phyloP scores from a whole-genome alignment of 2,113 vertebrate genomes.

The Lipophrys pholis region DNA sequence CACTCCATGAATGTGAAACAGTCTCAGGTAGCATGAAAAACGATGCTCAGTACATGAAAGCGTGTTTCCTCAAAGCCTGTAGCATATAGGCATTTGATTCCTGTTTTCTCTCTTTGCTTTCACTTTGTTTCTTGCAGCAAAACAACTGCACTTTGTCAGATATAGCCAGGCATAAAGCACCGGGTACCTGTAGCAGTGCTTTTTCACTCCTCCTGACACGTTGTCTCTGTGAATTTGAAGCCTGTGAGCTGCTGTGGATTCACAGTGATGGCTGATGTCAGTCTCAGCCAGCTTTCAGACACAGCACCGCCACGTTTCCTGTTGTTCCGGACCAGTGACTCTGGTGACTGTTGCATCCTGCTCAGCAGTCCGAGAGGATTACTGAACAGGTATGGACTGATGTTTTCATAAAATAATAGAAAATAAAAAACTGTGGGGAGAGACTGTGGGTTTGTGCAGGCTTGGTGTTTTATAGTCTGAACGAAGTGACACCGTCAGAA shows the following conservation, averaged over 20 bases:
- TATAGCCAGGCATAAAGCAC: slow-evolving; percentile 31
- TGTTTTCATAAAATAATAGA: background rate
- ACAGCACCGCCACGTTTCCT: slow-evolving; percentile 22
- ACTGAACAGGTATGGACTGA: slow-evolving; percentile 31
- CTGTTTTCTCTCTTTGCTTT: background rate
- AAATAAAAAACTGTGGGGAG: slow-evolving; percentile 11
- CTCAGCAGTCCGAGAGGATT: slow-evolving; percentile 34
- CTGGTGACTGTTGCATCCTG: slow-evolving; percentile 22
- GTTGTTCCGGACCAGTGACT: slow-evolving; percentile 53
- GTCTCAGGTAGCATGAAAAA: background rate
- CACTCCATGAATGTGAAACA: slow-evolving; percentile 30
- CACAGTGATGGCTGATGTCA: slow-evolving; percentile 33
- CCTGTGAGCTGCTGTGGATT: slow-evolving; percentile 26
- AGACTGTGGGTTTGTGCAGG: background rate
- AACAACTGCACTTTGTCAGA: slow-evolving; percentile 24
- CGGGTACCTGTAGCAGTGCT: slow-evolving; percentile 1
- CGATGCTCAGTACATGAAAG: background rate
- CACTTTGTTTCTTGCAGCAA: background rate
- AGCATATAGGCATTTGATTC: slow-evolving; percentile 17
- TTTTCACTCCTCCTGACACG: slow-evolving; percentile 43
- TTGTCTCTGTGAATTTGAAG: slow-evolving; percentile 41
- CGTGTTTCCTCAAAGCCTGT: slow-evolving; percentile 15
- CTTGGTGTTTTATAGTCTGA: background rate
- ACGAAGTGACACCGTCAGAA: background rate
- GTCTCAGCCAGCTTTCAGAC: slow-evolving; percentile 27